Percentiles rank a stretch among this genome's conserved stretches.
These are phyloP conservation scores for Knipowitschia caucasica DNA, from an alignment of 2,797 vertebrate genomes.

Conservation along the genomic window DNA sequence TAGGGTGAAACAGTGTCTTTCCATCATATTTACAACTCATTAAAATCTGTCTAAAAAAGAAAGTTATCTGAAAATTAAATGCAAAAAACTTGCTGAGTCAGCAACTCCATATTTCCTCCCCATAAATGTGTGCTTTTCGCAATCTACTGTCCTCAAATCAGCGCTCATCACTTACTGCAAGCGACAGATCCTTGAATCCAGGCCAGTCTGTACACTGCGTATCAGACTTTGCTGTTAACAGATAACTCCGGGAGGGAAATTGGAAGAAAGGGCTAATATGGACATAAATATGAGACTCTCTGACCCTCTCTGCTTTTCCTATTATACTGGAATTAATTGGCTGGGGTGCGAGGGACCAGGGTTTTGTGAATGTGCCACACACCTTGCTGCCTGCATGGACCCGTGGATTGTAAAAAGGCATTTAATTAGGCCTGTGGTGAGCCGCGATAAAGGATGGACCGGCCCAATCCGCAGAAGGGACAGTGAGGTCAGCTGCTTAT, in stretches of 20 bases:
- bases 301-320: slow-evolving; percentile 62
- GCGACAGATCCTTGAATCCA: slow-evolving; percentile 56
- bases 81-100: slow-evolving; percentile 25
- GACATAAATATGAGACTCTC: slow-evolving; percentile 65
- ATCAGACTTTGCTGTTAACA: slow-evolving; percentile 39
- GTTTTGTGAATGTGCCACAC: slow-evolving; percentile 40
- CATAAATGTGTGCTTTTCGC: slow-evolving; percentile 27
- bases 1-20: background rate
- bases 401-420: slow-evolving; percentile 42
- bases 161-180: slow-evolving; percentile 41
- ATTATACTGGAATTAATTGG: slow-evolving; percentile 79
- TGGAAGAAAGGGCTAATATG: slow-evolving; percentile 46
- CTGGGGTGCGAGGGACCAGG: slow-evolving; percentile 62
- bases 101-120: slow-evolving; percentile 32
- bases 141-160: slow-evolving; percentile 17
- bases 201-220: slow-evolving; percentile 44
- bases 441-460: slow-evolving; percentile 58
- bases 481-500: slow-evolving; percentile 40
- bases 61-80: slow-evolving; percentile 5
- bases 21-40: slow-evolving; percentile 13
- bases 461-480: slow-evolving; percentile 46
- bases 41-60: slow-evolving; percentile 27
- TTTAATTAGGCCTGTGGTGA: slow-evolving; percentile 71
- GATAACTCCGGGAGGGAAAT: slow-evolving; percentile 17
- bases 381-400: slow-evolving; percentile 42